Conservation (phyloP, 2,888 invertebrate species). For the Cactoblastis cactorum region DNA sequence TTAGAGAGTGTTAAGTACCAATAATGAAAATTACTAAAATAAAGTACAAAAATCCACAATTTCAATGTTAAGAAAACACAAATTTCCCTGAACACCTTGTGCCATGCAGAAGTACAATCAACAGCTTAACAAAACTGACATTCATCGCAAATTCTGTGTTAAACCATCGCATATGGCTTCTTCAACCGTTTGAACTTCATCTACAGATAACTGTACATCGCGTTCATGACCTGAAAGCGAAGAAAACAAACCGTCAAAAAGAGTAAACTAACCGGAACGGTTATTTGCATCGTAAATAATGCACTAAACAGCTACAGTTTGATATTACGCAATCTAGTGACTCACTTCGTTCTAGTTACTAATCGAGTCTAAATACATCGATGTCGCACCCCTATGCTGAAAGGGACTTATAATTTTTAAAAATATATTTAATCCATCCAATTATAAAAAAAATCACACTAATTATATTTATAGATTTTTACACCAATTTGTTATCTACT, state of each 20-base stretch:
- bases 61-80: not conserved
- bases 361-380: constrained; percentile 31
- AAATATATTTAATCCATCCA: too few species aligned
- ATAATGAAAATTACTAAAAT: not conserved
- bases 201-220: too few species aligned
- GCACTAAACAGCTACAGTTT: constrained; percentile 7
- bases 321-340: constrained; percentile 24
- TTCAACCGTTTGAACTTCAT: too few species aligned
- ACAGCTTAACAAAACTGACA: too few species aligned
- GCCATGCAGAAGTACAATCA: too few species aligned
- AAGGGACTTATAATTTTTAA: not conserved
- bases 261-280: constrained; percentile 7
- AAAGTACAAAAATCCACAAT: not conserved
- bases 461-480: too few species aligned
- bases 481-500: too few species aligned
- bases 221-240: constrained; percentile 11
- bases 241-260: constrained; percentile 9
- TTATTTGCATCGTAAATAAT: constrained; percentile 13
- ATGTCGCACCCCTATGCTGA: not conserved
- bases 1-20: too few species aligned
- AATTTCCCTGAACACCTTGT: not conserved
- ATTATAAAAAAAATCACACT: too few species aligned
- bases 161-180: too few species aligned
- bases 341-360: constrained; percentile 38
- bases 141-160: too few species aligned